phyloP scores from a whole-genome alignment of 2,797 vertebrate species.

The Fundulus diaphanus region DNA sequence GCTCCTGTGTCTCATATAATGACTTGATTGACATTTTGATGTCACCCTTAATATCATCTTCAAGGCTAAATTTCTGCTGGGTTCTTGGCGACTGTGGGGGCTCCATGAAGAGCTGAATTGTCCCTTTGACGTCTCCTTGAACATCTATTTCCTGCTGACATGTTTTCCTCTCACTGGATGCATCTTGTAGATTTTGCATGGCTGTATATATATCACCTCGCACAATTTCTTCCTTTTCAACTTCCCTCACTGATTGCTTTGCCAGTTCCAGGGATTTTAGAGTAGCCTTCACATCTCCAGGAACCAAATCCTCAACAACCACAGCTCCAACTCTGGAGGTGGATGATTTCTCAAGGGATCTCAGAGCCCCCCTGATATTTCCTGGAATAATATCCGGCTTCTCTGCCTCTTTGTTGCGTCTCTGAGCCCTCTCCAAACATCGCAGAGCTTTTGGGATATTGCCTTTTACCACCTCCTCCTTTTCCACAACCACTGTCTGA shows the following conservation, averaged over 20 bases:
- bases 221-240: slow-evolving; percentile 82
- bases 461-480: slow-evolving; percentile 88
- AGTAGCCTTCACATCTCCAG: slow-evolving; percentile 86
- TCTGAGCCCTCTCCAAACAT: slow-evolving; percentile 85
- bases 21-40: slow-evolving; percentile 83
- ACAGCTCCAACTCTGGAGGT: slow-evolving; percentile 79
- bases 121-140: slow-evolving; percentile 80
- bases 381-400: slow-evolving; percentile 85
- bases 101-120: slow-evolving; percentile 83
- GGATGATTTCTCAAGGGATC: slow-evolving; percentile 87
- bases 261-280: slow-evolving; percentile 86
- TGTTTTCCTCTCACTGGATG: slow-evolving; percentile 77
- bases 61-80: slow-evolving; percentile 72
- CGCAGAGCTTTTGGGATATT: slow-evolving; percentile 83
- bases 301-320: slow-evolving; percentile 84
- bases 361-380: slow-evolving; percentile 86
- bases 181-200: slow-evolving; percentile 77
- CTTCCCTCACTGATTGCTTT: slow-evolving; percentile 77
- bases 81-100: slow-evolving; percentile 72
- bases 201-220: slow-evolving; percentile 78
- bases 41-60: slow-evolving; percentile 72
- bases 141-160: slow-evolving; percentile 76
- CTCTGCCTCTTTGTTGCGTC: slow-evolving; percentile 79
- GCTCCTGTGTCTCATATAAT: slow-evolving; percentile 77
- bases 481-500: slow-evolving; percentile 83